A percentile compares a stretch with the other conserved stretches of the same genome.
phyloP scores from a whole-genome alignment of 2,113 vertebrate genomes.

The Bos javanicus region DNA sequence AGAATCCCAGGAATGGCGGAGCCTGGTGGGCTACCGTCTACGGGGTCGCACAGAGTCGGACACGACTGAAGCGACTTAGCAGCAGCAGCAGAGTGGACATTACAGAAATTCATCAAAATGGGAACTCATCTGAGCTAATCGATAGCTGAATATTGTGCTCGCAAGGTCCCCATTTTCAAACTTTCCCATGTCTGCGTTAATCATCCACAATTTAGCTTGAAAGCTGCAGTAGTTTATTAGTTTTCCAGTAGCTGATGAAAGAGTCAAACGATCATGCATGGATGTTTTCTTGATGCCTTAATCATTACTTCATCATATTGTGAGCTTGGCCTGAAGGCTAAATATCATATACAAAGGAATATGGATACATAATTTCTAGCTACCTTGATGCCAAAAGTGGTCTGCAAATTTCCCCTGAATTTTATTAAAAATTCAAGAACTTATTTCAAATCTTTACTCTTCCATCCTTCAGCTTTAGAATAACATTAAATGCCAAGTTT shows the following conservation, averaged over 20 bases:
- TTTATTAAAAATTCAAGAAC: not conserved
- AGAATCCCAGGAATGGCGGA: too few relatives aligned
- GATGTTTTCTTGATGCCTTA: not conserved
- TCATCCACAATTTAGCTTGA: not conserved
- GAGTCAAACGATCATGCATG: not conserved
- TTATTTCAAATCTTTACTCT: not conserved
- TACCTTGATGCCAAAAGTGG: not conserved
- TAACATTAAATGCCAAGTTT: not conserved
- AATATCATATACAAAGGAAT: not conserved
- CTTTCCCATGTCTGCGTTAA: not conserved
- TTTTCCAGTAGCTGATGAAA: not conserved
- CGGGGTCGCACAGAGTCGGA: too few relatives aligned
- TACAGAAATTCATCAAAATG: not conserved
- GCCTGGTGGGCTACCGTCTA: too few relatives aligned
- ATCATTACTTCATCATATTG: not conserved
- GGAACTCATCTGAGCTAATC: not conserved
- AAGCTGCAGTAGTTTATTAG: not conserved
- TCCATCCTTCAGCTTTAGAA: not conserved
- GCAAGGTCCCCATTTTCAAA: not conserved
- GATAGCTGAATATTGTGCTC: not conserved
- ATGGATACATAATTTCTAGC: not conserved
- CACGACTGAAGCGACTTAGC: too few relatives aligned
- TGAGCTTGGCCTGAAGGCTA: not conserved
- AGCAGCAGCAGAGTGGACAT: not conserved
- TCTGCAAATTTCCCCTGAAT: not conserved